Conservation (phyloP, 2,113 vertebrate genomes). For the Campylomormyrus tamandua region DNA sequence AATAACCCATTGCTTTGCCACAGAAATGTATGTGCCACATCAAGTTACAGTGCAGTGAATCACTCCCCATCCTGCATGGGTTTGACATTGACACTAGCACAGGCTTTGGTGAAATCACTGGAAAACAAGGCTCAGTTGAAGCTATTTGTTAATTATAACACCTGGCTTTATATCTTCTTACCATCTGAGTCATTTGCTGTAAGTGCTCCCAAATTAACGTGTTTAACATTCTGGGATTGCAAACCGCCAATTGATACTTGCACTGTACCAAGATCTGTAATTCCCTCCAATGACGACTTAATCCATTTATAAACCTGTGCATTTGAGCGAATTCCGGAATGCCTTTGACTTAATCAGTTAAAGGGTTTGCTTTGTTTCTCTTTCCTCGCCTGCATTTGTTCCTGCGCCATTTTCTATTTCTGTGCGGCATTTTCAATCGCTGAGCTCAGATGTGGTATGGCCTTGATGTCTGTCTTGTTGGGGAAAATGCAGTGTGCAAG, state of each 20-base stretch:
- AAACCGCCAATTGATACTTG: not conserved
- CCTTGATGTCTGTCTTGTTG: not conserved
- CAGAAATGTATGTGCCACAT: constrained; percentile 29
- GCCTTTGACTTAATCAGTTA: not conserved
- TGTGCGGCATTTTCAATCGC: not conserved
- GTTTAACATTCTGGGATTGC: not conserved
- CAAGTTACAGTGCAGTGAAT: constrained; percentile 57
- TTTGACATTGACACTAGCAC: constrained; percentile 35
- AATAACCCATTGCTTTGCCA: constrained; percentile 11
- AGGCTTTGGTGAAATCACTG: constrained; percentile 12
- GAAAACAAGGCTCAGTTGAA: constrained; percentile 37
- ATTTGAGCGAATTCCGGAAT: constrained; percentile 1
- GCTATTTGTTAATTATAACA: constrained; percentile 17
- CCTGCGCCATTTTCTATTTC: not conserved
- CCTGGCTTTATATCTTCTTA: not conserved
- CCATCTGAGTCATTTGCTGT: constrained; percentile 4
- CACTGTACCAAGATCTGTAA: not conserved
- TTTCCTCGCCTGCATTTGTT: not conserved
- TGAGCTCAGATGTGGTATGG: not conserved
- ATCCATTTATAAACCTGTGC: not conserved
- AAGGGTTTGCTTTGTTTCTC: not conserved
- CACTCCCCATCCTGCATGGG: constrained; percentile 45
- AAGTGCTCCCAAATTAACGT: constrained; percentile 1
- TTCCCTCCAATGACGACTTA: not conserved
- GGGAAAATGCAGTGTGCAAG: not conserved